Percentiles rank a stretch among this genome's conserved stretches.
Conservation (phyloP, 2,113 vertebrate genomes). For the Callaeas wilsoni region DNA sequence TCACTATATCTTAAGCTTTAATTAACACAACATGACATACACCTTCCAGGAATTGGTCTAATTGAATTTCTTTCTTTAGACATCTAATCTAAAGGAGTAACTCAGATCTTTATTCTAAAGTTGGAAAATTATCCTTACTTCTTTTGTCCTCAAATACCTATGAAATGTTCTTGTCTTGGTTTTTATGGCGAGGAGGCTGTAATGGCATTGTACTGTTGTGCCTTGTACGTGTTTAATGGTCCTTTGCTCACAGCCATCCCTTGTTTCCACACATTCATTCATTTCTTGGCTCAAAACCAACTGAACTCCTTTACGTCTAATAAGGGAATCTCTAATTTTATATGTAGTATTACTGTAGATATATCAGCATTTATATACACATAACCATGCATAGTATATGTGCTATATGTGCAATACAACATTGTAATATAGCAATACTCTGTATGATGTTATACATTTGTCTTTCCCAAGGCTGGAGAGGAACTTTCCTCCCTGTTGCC, state of each 20-base stretch:
- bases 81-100: neutral
- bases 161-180: neutral
- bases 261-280: neutral
- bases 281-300: neutral
- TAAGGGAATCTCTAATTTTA: neutral
- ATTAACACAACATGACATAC: neutral
- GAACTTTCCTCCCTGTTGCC: neutral
- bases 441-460: fast-evolving
- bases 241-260: neutral
- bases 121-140: neutral
- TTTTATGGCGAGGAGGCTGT: neutral
- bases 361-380: neutral
- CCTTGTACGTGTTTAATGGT: neutral
- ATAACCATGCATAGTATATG: neutral
- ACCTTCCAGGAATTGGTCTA: neutral
- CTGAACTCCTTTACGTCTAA: neutral
- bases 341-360: neutral
- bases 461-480: neutral
- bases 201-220: neutral
- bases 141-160: neutral
- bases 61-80: neutral
- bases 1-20: neutral
- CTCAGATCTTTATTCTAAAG: neutral
- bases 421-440: neutral
- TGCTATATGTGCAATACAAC: neutral